Conservation (phyloP, 2,113 vertebrate genomes). For the Gopherus flavomarginatus region DNA sequence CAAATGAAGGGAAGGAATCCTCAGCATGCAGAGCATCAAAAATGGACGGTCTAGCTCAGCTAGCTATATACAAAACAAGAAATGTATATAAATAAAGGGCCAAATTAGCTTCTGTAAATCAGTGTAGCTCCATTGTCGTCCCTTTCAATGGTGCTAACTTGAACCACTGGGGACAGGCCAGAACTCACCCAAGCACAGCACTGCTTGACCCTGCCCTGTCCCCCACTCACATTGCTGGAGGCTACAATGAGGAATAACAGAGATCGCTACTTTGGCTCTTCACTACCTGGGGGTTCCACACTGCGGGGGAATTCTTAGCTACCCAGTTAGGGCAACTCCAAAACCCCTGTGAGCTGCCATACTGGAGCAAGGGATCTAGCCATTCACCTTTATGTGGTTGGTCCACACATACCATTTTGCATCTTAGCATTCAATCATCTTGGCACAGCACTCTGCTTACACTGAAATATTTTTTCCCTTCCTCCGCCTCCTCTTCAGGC, state of each 20-base stretch:
- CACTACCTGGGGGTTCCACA: not conserved
- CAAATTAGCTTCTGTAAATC: not conserved
- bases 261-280: not conserved
- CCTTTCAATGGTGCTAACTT: not conserved
- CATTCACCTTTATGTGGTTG: not conserved
- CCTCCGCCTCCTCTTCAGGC: not conserved
- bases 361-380: not conserved
- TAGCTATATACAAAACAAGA: not conserved
- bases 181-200: not conserved
- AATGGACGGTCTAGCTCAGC: not conserved
- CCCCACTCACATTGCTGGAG: rapidly evolving
- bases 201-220: rapidly evolving
- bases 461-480: too few relatives aligned
- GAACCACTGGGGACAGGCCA: not conserved
- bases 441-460: not conserved
- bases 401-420: not conserved
- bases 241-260: not conserved
- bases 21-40: not conserved
- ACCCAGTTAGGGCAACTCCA: too few relatives aligned
- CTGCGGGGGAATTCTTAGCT: not conserved
- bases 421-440: not conserved
- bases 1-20: not conserved
- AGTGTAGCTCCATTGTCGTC: not conserved
- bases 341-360: not conserved
- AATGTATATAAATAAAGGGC: not conserved